Percentiles rank a stretch among this genome's conserved stretches.
Evolutionary conservation across 2,888 invertebrate species (phyloP).

Genomic region (Dorcus parallelipipedus): DNA sequence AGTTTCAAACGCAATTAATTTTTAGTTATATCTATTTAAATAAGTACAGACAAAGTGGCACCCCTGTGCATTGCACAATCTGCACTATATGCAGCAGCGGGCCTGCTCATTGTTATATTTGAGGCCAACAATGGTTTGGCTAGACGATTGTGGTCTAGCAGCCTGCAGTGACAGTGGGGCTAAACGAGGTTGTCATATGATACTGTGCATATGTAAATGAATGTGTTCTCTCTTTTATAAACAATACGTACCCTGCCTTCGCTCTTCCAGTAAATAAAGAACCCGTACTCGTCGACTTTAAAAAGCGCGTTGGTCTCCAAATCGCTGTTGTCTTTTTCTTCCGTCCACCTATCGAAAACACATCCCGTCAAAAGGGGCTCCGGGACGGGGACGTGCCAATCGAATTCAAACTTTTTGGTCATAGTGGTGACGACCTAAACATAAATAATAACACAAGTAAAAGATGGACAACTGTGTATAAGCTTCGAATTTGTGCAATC

Average conservation of each 20-base stretch:
- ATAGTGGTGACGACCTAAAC: slow-evolving; percentile 50
- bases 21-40: too few relatives aligned
- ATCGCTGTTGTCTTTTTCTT: slow-evolving; percentile 92
- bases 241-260: slow-evolving; percentile 76
- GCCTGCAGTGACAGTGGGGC: too few relatives aligned
- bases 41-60: too few relatives aligned
- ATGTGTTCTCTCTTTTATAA: not conserved
- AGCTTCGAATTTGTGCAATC: too few relatives aligned
- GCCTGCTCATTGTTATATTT: too few relatives aligned
- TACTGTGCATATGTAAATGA: not conserved
- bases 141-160: too few relatives aligned
- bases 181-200: too few relatives aligned
- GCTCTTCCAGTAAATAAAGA: slow-evolving; percentile 98
- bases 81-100: too few relatives aligned
- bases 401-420: slow-evolving; percentile 99
- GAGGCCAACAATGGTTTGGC: too few relatives aligned
- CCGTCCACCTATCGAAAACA: slow-evolving; percentile 95
- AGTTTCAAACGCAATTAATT: too few relatives aligned
- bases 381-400: slow-evolving; percentile 95
- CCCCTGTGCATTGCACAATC: too few relatives aligned
- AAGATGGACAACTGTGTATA: too few relatives aligned
- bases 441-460: not conserved
- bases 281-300: slow-evolving; percentile 95
- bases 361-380: slow-evolving; percentile 81
- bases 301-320: slow-evolving; percentile 84